Conservation (phyloP, 2,888 invertebrate genomes). For the Dolomedes plantarius region DNA sequence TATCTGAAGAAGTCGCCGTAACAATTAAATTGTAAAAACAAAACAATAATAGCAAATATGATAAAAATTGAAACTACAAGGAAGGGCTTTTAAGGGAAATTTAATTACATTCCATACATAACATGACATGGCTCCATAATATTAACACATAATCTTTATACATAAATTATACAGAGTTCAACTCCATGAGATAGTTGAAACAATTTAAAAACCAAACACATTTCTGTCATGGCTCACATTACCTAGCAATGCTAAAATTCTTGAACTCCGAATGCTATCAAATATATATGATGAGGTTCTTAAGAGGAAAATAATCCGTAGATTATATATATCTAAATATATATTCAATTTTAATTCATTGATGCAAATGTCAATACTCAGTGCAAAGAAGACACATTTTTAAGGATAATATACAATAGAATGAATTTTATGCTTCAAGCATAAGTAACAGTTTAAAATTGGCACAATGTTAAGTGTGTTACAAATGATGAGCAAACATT, state of each 20-base stretch:
- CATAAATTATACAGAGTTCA: slow-evolving; percentile 2
- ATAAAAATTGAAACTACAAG: too few species aligned
- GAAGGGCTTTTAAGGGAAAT: neutral
- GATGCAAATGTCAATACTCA: neutral
- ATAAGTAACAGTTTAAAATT: slow-evolving; percentile 11
- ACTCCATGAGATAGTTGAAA: neutral
- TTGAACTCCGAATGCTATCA: neutral
- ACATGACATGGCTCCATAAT: neutral
- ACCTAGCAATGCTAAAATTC: neutral
- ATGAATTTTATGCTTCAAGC: slow-evolving; percentile 7
- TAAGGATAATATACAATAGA: slow-evolving; percentile 1
- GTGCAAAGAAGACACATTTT: neutral
- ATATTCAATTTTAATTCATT: neutral
- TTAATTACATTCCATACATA: slow-evolving; percentile 4
- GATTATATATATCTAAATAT: neutral
- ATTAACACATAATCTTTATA: neutral
- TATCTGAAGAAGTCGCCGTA: too few species aligned
- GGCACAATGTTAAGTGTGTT: slow-evolving; percentile 13
- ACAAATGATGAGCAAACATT: slow-evolving; percentile 8
- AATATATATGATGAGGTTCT: neutral
- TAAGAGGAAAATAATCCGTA: neutral
- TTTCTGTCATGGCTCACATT: neutral
- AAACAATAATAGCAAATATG: too few species aligned
- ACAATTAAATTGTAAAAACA: too few species aligned
- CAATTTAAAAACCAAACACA: neutral